These are phyloP conservation scores for Diadema setosum DNA, from an alignment of 35 echinoderm and acorn worm genomes.

Conservation along the genomic window DNA sequence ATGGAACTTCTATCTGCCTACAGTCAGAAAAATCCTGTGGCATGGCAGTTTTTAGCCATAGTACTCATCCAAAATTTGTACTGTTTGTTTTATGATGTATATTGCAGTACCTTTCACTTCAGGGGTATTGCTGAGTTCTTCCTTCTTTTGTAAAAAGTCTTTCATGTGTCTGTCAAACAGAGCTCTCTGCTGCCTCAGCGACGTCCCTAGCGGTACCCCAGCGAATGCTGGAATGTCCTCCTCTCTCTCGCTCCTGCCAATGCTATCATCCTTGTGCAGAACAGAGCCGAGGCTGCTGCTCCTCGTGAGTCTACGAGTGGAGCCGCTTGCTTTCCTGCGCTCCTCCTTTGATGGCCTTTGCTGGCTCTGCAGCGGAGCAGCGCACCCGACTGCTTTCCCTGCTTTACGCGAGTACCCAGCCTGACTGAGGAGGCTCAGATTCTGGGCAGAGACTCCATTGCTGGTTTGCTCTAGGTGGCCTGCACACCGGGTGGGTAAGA, in stretches of 20 bases:
- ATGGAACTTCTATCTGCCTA: too few species aligned
- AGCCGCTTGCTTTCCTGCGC: neutral
- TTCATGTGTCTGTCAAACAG: neutral
- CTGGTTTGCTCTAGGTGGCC: neutral
- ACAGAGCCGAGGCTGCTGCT: neutral
- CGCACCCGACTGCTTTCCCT: too few species aligned
- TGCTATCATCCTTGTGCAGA: neutral
- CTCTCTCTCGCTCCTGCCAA: neutral
- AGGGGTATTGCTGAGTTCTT: neutral
- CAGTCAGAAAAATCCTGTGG: too few species aligned
- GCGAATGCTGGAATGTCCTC: neutral
- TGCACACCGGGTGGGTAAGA: neutral
- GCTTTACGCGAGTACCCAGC: too few species aligned
- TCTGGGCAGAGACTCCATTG: neutral
- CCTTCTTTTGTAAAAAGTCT: neutral
- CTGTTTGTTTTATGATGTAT: too few species aligned
- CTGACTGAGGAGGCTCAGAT: neutral
- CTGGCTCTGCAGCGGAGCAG: neutral
- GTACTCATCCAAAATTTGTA: too few species aligned
- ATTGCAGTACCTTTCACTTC: neutral
- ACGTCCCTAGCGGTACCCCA: neutral
- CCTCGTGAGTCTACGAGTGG: neutral
- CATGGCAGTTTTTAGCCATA: too few species aligned
- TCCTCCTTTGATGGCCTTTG: neutral
- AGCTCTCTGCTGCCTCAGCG: neutral